Conservation (phyloP, 2,113 vertebrate genomes). For the Aldabrachelys gigantea region DNA sequence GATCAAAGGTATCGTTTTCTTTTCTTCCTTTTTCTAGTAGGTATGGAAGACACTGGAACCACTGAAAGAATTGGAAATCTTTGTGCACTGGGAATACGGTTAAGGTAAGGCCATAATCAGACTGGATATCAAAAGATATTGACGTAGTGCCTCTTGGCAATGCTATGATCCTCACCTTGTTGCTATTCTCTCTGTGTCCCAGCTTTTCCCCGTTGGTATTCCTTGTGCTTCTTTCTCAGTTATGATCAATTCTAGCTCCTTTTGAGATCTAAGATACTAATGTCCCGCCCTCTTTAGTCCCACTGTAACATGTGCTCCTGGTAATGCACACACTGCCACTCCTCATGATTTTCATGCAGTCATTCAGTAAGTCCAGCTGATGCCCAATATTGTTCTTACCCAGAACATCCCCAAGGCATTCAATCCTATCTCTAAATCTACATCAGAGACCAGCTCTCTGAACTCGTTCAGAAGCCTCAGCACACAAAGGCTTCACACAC, state of each 20-base stretch:
- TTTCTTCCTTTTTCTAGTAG: neutral
- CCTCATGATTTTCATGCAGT: too few species aligned
- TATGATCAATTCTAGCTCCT: neutral
- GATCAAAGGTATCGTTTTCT: neutral
- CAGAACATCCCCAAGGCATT: neutral
- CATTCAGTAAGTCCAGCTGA: neutral
- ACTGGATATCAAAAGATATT: neutral
- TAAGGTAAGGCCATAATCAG: neutral
- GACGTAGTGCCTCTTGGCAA: neutral
- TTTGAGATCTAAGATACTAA: neutral
- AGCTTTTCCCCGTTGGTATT: neutral
- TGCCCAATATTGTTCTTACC: neutral
- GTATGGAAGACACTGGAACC: neutral
- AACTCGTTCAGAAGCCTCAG: rapidly evolving
- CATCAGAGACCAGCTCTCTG: neutral
- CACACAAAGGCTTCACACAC: neutral
- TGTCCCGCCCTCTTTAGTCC: neutral
- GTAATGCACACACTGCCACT: rapidly evolving
- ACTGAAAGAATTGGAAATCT: neutral
- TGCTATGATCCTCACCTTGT: neutral
- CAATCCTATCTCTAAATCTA: neutral
- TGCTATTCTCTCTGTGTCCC: neutral
- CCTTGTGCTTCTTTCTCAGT: neutral
- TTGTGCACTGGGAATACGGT: neutral
- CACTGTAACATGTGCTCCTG: rapidly evolving